Base-by-base conservation (phyloP, 2,113 vertebrate species). In the Osmerus mordax region DNA sequence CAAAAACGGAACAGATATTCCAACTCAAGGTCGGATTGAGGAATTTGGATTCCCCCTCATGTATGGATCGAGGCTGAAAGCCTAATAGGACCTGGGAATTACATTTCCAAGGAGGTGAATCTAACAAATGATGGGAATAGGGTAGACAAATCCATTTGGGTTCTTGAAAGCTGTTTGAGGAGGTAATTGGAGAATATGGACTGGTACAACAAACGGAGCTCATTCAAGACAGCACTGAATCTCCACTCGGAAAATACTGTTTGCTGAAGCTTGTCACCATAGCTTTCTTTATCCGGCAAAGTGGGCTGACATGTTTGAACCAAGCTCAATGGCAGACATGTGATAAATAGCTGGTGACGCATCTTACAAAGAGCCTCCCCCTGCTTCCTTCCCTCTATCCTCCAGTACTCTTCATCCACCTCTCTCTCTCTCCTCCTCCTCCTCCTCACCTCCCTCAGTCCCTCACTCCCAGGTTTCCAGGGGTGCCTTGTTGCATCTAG, bases 341-440 rank as follows among this genome's bases (percentile, higher is more conserved):
- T 18, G 87, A 90, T 90, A 87, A 89, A 90, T 90, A 89, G 78
- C 55, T 69, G 72, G 66, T 84, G 83, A 83, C 84, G 79, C 81
- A 79, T 79, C 78, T 83, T 87, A 84, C 80, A 87, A 66, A 88
- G 82, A 78, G 81, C 52, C 72, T 64, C 72, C 52, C 54, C 53
- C 63, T 3, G 4, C 18, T 4, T 59, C 25, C 4, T 36, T 36
- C 56, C 69, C 65, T 71, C 63, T 53, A 12, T 64, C 72, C 11
- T 65, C 65, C 74, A 79, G 67, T 67, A 29, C 63, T 51, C 12
- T 12, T 52, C 21, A 3, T 53, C 79, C 65, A 25, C 15, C 59
- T 19, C 16, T 25, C 55, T 28, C 25, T 18, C 78, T 78, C 70
- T 76, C 74, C 72, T 76, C 72, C 3, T 47, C 29, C 21, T 52